Percentiles rank a stretch among this genome's conserved stretches.
These are phyloP conservation scores for Belgica antarctica DNA, from an alignment of 2,888 invertebrate genomes.

Conservation along the genomic window DNA sequence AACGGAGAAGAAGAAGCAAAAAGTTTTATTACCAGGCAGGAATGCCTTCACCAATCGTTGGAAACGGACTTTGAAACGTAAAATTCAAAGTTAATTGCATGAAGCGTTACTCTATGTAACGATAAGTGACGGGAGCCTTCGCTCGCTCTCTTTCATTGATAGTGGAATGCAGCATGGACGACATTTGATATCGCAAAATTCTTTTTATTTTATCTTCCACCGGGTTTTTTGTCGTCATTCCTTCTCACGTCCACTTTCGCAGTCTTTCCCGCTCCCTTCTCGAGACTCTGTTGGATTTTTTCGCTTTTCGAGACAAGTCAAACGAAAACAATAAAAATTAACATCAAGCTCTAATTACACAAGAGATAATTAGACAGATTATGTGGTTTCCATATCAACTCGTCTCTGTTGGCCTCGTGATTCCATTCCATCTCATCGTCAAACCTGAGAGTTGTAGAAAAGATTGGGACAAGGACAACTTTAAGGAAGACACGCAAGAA, in stretches of 20 bases:
- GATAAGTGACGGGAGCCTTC: slow-evolving; percentile 19
- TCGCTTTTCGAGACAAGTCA: not conserved
- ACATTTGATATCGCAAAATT: slow-evolving; percentile 36
- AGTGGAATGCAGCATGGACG: slow-evolving; percentile 30
- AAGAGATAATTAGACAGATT: slow-evolving; percentile 35
- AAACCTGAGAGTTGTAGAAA: too few species aligned
- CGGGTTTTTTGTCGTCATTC: too few species aligned
- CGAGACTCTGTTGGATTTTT: not conserved
- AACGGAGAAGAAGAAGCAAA: not conserved
- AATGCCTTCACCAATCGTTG: not conserved
- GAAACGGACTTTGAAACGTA: slow-evolving; percentile 24
- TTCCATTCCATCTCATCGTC: too few species aligned
- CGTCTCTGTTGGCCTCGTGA: too few species aligned
- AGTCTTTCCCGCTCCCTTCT: not conserved
- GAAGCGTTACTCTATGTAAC: not conserved
- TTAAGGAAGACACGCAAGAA: too few species aligned
- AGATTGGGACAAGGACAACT: too few species aligned
- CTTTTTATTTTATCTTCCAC: too few species aligned
- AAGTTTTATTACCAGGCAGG: slow-evolving; percentile 35
- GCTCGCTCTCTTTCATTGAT: slow-evolving; percentile 2
- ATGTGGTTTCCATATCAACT: slow-evolving; percentile 8
- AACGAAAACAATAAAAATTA: not conserved
- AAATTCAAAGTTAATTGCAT: slow-evolving; percentile 12
- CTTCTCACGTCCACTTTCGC: not conserved
- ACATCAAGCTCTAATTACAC: slow-evolving; percentile 17